Evolutionary conservation across 2,888 invertebrate species (phyloP).

Genomic region (Dryomyza anilis): DNA sequence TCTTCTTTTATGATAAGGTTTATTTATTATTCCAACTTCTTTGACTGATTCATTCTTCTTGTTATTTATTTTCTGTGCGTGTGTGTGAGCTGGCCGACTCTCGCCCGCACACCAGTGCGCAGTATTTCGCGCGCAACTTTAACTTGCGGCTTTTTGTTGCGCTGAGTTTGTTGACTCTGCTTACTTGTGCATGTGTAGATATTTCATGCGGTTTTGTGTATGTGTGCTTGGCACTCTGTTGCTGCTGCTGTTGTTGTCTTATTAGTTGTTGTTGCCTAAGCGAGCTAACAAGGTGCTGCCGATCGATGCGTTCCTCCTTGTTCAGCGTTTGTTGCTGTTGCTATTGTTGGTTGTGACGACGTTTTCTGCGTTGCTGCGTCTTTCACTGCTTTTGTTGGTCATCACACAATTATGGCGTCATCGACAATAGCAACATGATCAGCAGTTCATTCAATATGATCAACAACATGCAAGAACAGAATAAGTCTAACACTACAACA

Average conservation of each 20-base stretch:
- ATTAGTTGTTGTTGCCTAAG: background rate
- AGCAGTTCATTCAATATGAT: too few relatives aligned
- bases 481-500: too few relatives aligned
- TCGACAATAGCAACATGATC: slow-evolving; percentile 8
- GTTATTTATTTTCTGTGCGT: background rate
- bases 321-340: too few relatives aligned
- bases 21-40: too few relatives aligned
- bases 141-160: background rate
- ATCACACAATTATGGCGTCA: slow-evolving; percentile 20
- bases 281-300: slow-evolving; percentile 16
- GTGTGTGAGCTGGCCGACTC: too few relatives aligned
- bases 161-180: background rate
- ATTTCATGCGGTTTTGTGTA: background rate
- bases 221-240: background rate
- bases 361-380: background rate
- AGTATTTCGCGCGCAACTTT: too few relatives aligned
- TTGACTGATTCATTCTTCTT: too few relatives aligned
- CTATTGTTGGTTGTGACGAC: too few relatives aligned
- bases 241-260: background rate
- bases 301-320: slow-evolving; percentile 6
- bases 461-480: too few relatives aligned
- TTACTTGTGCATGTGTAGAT: background rate
- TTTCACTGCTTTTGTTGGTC: slow-evolving; percentile 7
- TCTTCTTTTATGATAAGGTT: too few relatives aligned
- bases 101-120: background rate